Percentiles rank a stretch among this genome's conserved stretches.
Evolutionary conservation across 1,140 invertebrate species (phyloP).

Genomic region (Pygmarrhopalites habei): DNA sequence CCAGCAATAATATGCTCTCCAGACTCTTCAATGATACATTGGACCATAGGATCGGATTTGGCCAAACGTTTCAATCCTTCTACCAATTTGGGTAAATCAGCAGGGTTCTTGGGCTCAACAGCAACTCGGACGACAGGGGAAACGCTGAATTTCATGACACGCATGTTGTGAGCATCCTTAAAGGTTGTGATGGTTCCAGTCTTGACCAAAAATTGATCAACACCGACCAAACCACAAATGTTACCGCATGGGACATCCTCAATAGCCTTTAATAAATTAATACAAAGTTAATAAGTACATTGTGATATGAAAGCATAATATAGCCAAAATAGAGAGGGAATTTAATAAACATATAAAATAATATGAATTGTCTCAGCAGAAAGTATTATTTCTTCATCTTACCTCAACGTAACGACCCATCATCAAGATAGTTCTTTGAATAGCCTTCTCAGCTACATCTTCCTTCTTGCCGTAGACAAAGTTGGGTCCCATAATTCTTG

Average conservation of each 20-base stretch:
- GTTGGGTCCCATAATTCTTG: slow-evolving; percentile 97
- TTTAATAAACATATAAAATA: too few species aligned
- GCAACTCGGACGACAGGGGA: slow-evolving; percentile 98
- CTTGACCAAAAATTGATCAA: slow-evolving; percentile 99
- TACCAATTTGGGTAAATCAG: slow-evolving; percentile 96
- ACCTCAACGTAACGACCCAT: slow-evolving; percentile 99
- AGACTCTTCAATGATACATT: slow-evolving; percentile 99
- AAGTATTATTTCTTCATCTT: too few species aligned
- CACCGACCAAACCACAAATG: slow-evolving; percentile 99
- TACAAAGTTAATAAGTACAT: too few species aligned
- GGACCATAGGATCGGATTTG: slow-evolving; percentile 99
- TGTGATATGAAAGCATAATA: too few species aligned
- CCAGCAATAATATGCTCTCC: slow-evolving; percentile 99
- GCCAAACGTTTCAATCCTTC: slow-evolving; percentile 96
- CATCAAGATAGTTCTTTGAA: slow-evolving; percentile 99
- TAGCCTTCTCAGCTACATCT: slow-evolving; percentile 97
- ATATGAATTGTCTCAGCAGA: too few species aligned
- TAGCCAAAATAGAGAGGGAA: too few species aligned
- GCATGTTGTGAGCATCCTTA: slow-evolving; percentile 99
- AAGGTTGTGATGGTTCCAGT: slow-evolving; percentile 98
- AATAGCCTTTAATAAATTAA: too few species aligned
- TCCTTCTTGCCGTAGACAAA: slow-evolving; percentile 97
- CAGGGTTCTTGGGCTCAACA: slow-evolving; percentile 98
- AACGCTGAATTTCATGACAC: slow-evolving; percentile 98
- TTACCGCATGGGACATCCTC: slow-evolving; percentile 99